Evolutionary conservation across 2,888 invertebrate species (phyloP).

Genomic region (Metellina segmentata): DNA sequence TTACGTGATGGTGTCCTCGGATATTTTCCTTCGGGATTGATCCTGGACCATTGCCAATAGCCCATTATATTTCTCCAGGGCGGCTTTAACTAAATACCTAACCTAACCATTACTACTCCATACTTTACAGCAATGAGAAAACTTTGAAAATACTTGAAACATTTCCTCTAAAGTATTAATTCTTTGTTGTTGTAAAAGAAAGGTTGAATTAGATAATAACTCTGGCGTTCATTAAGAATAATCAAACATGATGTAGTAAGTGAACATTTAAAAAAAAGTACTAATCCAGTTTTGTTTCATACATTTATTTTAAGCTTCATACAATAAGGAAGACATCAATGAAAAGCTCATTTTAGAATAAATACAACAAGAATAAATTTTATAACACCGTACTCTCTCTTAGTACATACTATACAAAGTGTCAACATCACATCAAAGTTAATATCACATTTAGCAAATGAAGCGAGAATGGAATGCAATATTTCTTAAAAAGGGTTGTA

Average conservation of each 20-base stretch:
- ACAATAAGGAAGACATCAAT: slow-evolving; percentile 58
- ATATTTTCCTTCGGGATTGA: too few species aligned
- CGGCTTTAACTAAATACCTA: too few species aligned
- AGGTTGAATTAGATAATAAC: neutral
- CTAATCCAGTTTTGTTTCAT: neutral
- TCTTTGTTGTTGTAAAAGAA: neutral
- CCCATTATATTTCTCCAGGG: too few species aligned
- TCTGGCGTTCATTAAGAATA: neutral
- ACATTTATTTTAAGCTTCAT: neutral
- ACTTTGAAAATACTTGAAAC: too few species aligned
- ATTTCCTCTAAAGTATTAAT: too few species aligned
- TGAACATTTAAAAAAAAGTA: neutral
- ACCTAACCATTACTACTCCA: too few species aligned
- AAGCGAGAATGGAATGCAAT: neutral
- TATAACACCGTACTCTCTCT: slow-evolving; percentile 36
- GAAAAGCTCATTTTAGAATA: slow-evolving; percentile 59
- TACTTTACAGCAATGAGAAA: too few species aligned
- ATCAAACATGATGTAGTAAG: neutral
- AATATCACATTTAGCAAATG: slow-evolving; percentile 42
- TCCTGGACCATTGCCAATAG: too few species aligned
- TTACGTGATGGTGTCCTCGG: too few species aligned
- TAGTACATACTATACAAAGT: slow-evolving; percentile 34
- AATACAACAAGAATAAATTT: slow-evolving; percentile 26
- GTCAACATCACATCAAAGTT: slow-evolving; percentile 13
- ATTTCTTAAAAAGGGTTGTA: neutral